Evolutionary conservation across 2,113 vertebrate genomes (phyloP).

Genomic region (Fukomys damarensis): DNA sequence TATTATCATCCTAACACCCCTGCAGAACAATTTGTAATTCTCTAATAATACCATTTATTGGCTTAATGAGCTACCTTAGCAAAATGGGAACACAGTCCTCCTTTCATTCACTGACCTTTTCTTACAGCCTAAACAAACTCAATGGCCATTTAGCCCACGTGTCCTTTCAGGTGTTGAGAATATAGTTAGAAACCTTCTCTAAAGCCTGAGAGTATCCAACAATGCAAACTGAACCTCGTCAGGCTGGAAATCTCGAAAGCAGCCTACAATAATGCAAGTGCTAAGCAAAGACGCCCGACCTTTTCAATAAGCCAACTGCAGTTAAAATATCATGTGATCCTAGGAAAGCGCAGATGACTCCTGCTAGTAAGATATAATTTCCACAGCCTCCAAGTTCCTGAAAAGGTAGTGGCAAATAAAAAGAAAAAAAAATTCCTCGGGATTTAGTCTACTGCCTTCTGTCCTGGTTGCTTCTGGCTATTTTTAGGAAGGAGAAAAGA

Average conservation of each 20-base stretch:
- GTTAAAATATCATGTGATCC: neutral
- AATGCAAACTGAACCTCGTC: constrained; percentile 14
- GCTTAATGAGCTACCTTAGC: neutral
- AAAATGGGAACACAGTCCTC: neutral
- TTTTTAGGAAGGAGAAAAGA: neutral
- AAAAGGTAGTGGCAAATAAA: neutral
- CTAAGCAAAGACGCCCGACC: constrained; percentile 9
- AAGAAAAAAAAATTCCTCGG: neutral
- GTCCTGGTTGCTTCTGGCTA: neutral
- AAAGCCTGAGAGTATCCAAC: constrained; percentile 29
- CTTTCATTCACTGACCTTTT: constrained; percentile 57
- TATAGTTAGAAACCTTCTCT: constrained; percentile 29
- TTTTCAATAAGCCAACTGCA: neutral
- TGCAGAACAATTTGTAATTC: constrained; percentile 30
- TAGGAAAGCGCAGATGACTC: neutral
- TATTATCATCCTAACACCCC: constrained; percentile 39
- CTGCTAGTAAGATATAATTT: neutral
- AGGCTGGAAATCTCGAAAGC: constrained; percentile 36
- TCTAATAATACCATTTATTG: neutral
- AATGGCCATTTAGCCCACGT: neutral
- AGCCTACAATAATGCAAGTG: neutral
- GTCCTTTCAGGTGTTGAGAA: constrained; percentile 40
- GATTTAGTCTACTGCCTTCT: neutral
- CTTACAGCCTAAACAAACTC: constrained; percentile 49
- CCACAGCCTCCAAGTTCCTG: neutral